These are phyloP conservation scores for Trissonchulus latispiculum DNA, from an alignment of 2,888 invertebrate genomes.

Conservation along the genomic window DNA sequence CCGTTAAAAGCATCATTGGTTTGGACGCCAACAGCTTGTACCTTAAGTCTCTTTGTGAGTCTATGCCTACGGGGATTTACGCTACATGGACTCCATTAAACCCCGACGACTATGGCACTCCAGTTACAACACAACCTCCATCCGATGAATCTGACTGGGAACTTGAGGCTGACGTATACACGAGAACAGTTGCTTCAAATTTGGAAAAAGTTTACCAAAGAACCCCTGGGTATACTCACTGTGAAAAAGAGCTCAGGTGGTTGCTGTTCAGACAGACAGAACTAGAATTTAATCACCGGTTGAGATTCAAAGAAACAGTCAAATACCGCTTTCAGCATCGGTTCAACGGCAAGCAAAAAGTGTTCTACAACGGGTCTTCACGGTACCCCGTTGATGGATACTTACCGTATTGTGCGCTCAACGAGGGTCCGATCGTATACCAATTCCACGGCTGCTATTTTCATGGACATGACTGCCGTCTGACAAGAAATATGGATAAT, in stretches of 20 bases:
- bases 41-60: constrained; percentile 20
- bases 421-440: background rate
- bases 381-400: constrained; percentile 12
- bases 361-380: background rate
- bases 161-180: background rate
- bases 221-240: background rate
- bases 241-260: background rate
- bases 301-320: too few relatives aligned
- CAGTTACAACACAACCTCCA: background rate
- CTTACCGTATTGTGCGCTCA: background rate
- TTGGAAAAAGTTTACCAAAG: background rate
- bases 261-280: background rate
- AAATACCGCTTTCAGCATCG: constrained; percentile 9
- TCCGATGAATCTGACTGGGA: background rate
- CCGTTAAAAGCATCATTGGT: constrained; percentile 17
- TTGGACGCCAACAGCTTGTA: constrained; percentile 25
- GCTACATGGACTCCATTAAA: background rate
- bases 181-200: background rate
- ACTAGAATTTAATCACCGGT: background rate
- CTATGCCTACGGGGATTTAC: constrained; percentile 22
- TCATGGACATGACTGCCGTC: background rate
- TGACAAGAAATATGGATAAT: background rate
- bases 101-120: background rate
- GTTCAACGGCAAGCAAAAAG: constrained; percentile 13
- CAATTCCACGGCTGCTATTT: constrained; percentile 9